A percentile compares a stretch with the other conserved stretches of the same genome.
These are phyloP conservation scores for Pristionchus exspectatus DNA, from an alignment of 2,888 invertebrate genomes.

Conservation along the genomic window DNA sequence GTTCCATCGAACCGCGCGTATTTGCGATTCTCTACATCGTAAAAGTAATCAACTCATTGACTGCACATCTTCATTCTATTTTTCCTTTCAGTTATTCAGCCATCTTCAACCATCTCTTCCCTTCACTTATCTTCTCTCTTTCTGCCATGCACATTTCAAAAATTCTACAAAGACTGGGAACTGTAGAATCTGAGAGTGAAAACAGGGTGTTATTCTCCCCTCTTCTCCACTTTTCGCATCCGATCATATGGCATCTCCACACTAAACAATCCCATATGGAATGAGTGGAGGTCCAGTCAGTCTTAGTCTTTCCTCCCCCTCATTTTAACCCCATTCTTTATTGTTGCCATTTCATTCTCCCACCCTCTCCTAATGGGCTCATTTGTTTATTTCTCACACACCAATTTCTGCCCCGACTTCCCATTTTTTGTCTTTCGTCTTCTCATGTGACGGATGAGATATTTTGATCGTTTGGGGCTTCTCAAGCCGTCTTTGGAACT, in stretches of 20 bases:
- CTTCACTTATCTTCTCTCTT: not conserved
- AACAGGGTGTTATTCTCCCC: not conserved
- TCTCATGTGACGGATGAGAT: not conserved
- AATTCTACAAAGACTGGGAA: not conserved
- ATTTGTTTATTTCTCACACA: conserved; percentile 25
- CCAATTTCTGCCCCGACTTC: not conserved
- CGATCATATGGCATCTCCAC: not conserved
- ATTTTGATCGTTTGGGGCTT: not conserved
- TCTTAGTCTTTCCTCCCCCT: not conserved
- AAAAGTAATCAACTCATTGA: conserved; percentile 14
- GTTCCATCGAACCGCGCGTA: not conserved
- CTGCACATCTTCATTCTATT: not conserved
- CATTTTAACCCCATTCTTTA: not conserved
- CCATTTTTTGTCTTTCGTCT: not conserved
- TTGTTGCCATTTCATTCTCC: not conserved
- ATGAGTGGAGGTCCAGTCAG: not conserved
- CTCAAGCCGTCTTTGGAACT: not conserved
- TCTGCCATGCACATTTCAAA: not conserved
- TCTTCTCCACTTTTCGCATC: not conserved
- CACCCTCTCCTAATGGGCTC: conserved; percentile 21
- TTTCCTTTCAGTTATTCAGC: not conserved
- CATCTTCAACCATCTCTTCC: not conserved
- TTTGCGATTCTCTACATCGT: not conserved
- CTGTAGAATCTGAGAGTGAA: not conserved
- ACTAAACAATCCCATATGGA: conserved; percentile 17